Conservation (phyloP, 2,888 invertebrate genomes). For the Pyrrhosoma nymphula region DNA sequence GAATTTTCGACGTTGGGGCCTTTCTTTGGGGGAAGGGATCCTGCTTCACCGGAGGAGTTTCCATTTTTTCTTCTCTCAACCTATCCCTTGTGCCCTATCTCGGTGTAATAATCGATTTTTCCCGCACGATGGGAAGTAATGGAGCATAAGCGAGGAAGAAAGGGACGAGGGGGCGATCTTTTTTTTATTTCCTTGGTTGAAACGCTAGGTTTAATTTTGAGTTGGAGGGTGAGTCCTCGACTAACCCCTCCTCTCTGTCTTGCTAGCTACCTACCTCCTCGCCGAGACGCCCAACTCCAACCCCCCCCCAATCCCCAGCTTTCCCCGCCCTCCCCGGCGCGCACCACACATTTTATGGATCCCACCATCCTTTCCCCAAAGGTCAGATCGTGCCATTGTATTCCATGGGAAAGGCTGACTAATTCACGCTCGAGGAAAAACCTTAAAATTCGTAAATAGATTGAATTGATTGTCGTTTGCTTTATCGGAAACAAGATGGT, state of each 20-base stretch:
- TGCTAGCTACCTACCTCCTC: too few relatives aligned
- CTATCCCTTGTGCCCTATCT: not conserved
- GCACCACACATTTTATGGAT: not conserved
- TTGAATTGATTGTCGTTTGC: not conserved
- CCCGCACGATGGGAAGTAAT: conserved; percentile 21
- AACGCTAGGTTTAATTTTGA: conserved; percentile 5
- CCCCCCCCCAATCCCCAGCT: too few relatives aligned
- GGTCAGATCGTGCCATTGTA: conserved; percentile 32
- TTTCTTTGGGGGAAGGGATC: not conserved
- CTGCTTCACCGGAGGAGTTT: not conserved
- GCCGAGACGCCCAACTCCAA: too few relatives aligned
- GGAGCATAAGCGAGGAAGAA: conserved; percentile 4
- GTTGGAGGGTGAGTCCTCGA: not conserved
- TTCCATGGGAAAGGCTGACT: not conserved
- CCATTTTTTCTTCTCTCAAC: not conserved
- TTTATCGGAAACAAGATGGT: not conserved
- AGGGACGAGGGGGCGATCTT: not conserved
- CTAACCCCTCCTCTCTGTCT: not conserved
- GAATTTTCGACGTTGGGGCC: not conserved
- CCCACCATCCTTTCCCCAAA: not conserved
- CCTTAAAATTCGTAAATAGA: not conserved
- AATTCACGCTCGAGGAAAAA: not conserved
- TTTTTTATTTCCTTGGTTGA: not conserved
- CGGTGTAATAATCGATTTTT: conserved; percentile 14
- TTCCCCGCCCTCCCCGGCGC: not conserved